These are phyloP conservation scores for Brachionus rubens DNA, from an alignment of 1,140 invertebrate species.

Conservation along the genomic window DNA sequence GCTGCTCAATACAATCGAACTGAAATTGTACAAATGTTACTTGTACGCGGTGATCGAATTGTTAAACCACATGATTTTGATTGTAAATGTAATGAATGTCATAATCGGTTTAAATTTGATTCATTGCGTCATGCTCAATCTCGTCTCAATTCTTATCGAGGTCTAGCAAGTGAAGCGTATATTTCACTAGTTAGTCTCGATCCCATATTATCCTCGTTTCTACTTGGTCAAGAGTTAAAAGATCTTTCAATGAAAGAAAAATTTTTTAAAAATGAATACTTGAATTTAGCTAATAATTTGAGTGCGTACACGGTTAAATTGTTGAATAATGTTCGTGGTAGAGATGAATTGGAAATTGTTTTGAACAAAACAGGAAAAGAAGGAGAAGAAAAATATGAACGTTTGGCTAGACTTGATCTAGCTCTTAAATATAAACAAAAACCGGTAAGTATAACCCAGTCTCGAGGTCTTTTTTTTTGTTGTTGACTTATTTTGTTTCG, in stretches of 20 bases:
- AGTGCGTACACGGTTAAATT: constrained; percentile 58
- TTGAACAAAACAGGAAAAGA: constrained; percentile 54
- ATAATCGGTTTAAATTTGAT: constrained; percentile 60
- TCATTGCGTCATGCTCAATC: constrained; percentile 53
- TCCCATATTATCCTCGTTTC: constrained; percentile 68
- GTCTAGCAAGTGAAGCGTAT: constrained; percentile 62
- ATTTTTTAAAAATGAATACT: constrained; percentile 60
- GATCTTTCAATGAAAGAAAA: constrained; percentile 43
- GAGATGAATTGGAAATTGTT: constrained; percentile 57
- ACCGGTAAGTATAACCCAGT: background rate
- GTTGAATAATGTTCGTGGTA: constrained; percentile 56
- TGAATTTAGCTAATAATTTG: constrained; percentile 63
- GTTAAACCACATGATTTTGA: constrained; percentile 65
- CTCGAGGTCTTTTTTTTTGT: too few relatives aligned
- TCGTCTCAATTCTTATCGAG: constrained; percentile 57
- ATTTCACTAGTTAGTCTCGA: constrained; percentile 68
- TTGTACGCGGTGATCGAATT: constrained; percentile 57
- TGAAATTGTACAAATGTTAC: constrained; percentile 55
- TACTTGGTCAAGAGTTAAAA: constrained; percentile 64
- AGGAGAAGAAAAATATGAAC: constrained; percentile 53
- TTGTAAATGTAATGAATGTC: constrained; percentile 65
- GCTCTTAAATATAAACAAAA: constrained; percentile 59
- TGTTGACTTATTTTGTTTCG: too few relatives aligned
- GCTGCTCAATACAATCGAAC: constrained; percentile 55
- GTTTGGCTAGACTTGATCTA: constrained; percentile 56